Evolutionary conservation across 2,113 vertebrate species (phyloP).

Genomic region (Pao palembangensis): DNA sequence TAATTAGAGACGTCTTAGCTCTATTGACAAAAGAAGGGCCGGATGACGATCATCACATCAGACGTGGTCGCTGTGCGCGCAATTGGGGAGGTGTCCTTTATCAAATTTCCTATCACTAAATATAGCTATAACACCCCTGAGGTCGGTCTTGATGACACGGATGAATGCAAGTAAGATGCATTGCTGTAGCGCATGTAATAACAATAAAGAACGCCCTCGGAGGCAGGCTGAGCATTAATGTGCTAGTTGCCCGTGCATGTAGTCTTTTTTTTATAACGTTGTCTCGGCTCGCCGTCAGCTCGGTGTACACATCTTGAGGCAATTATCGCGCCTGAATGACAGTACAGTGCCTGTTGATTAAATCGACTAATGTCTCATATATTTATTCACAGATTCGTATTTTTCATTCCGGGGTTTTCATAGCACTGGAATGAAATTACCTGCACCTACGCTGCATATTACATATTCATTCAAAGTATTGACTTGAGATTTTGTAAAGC

Average conservation of each 20-base stretch:
- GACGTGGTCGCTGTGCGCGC: constrained; percentile 19
- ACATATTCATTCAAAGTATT: constrained; percentile 4
- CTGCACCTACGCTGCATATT: fast-evolving
- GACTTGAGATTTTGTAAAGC: constrained; percentile 1
- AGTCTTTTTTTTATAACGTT: not conserved
- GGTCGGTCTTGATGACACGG: constrained; percentile 36
- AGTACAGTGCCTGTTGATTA: constrained; percentile 31
- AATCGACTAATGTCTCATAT: constrained; percentile 3
- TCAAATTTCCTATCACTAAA: constrained; percentile 59
- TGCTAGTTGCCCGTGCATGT: constrained; percentile 9
- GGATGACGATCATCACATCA: constrained; percentile 31
- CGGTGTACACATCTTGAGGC: constrained; percentile 1
- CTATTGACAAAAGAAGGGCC: constrained; percentile 39
- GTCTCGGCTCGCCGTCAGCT: not conserved
- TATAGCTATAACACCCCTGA: constrained; percentile 35
- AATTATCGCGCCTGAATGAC: not conserved
- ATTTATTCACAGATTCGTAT: constrained; percentile 22
- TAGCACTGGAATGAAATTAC: not conserved
- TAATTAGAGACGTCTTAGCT: constrained; percentile 58
- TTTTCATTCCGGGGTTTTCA: constrained; percentile 3
- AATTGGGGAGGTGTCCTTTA: constrained; percentile 37
- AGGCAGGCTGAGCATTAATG: constrained; percentile 10
- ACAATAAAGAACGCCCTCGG: constrained; percentile 9
- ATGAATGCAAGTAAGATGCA: constrained; percentile 33
- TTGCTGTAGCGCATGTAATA: constrained; percentile 42